Base-by-base conservation (phyloP, 2,888 invertebrate genomes). In the Phragmatobia fuliginosa region DNA sequence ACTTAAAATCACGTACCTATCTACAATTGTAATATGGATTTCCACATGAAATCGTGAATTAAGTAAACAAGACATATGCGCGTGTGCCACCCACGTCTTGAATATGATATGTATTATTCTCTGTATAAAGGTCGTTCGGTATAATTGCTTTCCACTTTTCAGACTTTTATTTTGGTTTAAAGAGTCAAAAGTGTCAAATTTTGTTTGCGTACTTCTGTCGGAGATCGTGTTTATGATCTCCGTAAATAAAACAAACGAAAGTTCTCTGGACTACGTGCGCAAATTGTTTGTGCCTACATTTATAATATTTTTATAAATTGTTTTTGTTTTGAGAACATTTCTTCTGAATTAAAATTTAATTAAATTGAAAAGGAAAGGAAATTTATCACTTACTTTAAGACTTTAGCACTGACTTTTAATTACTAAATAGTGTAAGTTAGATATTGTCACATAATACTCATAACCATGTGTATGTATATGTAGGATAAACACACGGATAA, bases 181-280 rank as follows among this genome's bases (percentile, higher is more conserved):
- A 72, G 61, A 61, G 81, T 16, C n/a, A 49, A 52, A 73, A 79
- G 69, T 72, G 41, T 72, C 62, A 73, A 60, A 21, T 73, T 68
- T 79, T 76, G 65, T 75, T 71, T 73, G 68, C 68, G 61, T 71
- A 68, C 69, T 74, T 72, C 63, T 71, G 32, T 68, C 45, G 61
- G 68, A 67, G 70, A 72, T 73, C 62, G 31, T 72, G 66, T 81
- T 75, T 77, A 77, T 75, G 71, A 70, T 77, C 11, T 63, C 70
- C 60, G 36, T 61, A 75, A 79, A 75, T 79, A 73, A 70, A 74
- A 68, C 63, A 36, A 69, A 66, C 69, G 45, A 56, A 62, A 68
- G 67, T 65, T 70, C 32, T 74, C 70, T 31, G 18, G 63, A 68
- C 59, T 49, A 66, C 56, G 21, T 63, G 56, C 61, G 69, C 58